These are phyloP conservation scores for Polietes domitor DNA, from an alignment of 2,888 invertebrate genomes.

Conservation along the genomic window DNA sequence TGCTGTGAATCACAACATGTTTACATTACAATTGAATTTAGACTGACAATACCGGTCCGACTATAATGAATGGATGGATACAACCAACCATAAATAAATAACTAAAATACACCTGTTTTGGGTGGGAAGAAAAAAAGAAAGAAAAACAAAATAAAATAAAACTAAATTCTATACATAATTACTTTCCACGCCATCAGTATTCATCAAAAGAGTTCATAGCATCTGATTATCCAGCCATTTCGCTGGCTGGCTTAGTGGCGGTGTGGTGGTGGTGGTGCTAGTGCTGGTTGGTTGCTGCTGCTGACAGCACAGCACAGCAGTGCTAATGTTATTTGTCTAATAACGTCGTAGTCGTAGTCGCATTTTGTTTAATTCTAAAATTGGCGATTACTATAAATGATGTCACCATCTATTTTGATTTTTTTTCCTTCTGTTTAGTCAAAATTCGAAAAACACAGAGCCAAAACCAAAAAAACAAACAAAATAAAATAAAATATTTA, in stretches of 20 bases:
- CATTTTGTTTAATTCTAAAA: conserved; percentile 61
- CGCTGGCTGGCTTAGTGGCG: background rate
- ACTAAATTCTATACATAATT: conserved; percentile 11
- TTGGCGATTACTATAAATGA: conserved; percentile 68
- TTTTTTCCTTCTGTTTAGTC: conserved; percentile 61
- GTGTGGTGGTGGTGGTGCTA: background rate
- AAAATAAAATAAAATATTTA: conserved; percentile 30
- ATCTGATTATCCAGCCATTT: conserved; percentile 24
- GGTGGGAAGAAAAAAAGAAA: no score
- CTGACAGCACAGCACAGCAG: conserved; percentile 16
- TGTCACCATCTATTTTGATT: conserved; percentile 71
- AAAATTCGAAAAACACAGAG: conserved; percentile 50
- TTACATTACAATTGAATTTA: conserved; percentile 1
- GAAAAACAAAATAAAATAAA: background rate
- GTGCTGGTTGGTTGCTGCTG: conserved; percentile 6
- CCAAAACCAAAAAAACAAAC: no score
- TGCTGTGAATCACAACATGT: conserved; percentile 14
- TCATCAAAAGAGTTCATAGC: conserved; percentile 13
- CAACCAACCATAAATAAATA: background rate
- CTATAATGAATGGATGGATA: background rate
- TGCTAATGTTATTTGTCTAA: conserved; percentile 21
- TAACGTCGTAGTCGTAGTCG: conserved; percentile 43
- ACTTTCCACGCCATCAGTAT: conserved; percentile 1
- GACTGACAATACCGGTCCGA: background rate
- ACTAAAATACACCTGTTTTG: conserved; percentile 6